A percentile compares a stretch with the other conserved stretches of the same genome.
Conservation (phyloP, 2,113 vertebrate species). For the Columbina picui region DNA sequence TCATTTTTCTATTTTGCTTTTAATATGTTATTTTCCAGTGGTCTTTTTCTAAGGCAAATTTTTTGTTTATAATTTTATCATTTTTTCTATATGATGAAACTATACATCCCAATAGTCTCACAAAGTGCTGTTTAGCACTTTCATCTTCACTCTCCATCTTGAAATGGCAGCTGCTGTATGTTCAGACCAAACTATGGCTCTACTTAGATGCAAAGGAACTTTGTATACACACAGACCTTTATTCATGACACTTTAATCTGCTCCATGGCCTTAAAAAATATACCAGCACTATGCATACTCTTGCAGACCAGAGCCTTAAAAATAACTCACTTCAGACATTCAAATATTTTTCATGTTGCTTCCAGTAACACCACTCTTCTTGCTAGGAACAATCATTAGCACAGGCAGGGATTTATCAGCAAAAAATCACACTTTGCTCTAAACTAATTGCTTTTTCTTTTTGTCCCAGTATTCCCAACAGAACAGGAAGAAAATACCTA, state of each 20-base stretch:
- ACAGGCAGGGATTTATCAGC: not conserved
- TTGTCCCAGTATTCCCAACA: not conserved
- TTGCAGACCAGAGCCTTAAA: not conserved
- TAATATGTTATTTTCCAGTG: not conserved
- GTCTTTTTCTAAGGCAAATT: not conserved
- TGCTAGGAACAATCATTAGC: not conserved
- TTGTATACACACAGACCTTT: not conserved
- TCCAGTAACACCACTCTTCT: not conserved
- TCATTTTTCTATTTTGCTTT: not conserved
- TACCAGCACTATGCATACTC: not conserved
- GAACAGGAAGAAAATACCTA: not conserved
- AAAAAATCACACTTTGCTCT: not conserved
- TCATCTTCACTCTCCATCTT: not conserved
- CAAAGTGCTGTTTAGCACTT: not conserved
- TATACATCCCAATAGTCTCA: not conserved
- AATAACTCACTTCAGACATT: not conserved
- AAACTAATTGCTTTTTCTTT: not conserved
- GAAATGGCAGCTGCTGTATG: not conserved
- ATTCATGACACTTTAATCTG: not conserved
- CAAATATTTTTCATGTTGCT: not conserved
- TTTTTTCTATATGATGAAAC: slow-evolving; percentile 1
- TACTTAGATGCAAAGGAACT: not conserved
- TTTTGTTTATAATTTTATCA: not conserved
- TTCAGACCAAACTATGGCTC: not conserved
- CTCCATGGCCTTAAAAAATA: slow-evolving; percentile 1